Base-by-base conservation (phyloP, 1,140 invertebrate genomes). In the honey bee (Apis mellifera) region DNA sequence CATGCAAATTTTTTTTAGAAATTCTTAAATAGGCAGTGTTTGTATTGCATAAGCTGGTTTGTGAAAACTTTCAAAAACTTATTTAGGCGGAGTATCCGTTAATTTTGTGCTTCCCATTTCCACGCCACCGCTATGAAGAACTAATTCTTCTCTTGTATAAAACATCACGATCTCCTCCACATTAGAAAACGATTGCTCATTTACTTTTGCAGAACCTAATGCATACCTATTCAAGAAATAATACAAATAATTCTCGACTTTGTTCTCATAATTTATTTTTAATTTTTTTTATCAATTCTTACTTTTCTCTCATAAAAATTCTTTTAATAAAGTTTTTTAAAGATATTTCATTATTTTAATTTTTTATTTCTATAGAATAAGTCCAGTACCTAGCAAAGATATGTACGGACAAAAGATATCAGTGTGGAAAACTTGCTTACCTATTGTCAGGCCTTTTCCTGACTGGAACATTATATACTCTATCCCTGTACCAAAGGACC, bases 401-500 rank as follows among this genome's bases (percentile, higher is more conserved):
- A 11, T 78, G n/a, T 72, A 77, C 19, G 50, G 71, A 79, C 69
- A 52, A 50, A 72, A 66, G 60, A 68, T 59, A 42, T 60, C 26
- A 21, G 17, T 26, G 21, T 26, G 26, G 17, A 52, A 32, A 68
- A 52, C 1, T 71, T 64, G 1, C 26, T 89, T 91, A 94, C 93
- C 92, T 90, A 42, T 92, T 92, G 50, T 94, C 93, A 1, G 80
- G 55, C 72, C 93, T 91, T 78, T 90, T 93, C n/a, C 93, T 89
- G 42, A 94, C 92, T 54, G 92, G 91, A 82, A 94, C 90, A 86
- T 94, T 94, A 57, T 92, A 94, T 79, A 93, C 92, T 79, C 90
- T 90, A 55, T 93, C 92, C 64, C 88, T 93, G 72, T 85, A 93
- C 93, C 93, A 94, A 69, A 94, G 89, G 17, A 94, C 93, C 15